Evolutionary conservation across 2,113 vertebrate species (phyloP), one percentile per base, ranked within the genome.

Genomic region (Gobius niger): DNA sequence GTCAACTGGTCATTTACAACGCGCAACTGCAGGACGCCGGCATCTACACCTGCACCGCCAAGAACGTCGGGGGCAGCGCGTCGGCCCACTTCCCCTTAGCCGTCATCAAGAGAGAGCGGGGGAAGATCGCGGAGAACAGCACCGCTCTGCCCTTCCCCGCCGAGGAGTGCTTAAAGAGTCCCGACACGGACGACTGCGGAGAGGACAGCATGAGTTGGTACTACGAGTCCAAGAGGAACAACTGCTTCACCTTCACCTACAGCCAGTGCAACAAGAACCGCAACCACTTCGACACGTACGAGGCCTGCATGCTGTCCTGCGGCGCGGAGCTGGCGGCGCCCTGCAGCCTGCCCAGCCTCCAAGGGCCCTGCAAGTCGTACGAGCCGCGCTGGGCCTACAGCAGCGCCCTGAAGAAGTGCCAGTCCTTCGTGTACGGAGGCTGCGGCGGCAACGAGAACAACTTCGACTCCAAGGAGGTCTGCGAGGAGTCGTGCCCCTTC

Each of bases 361-460:
- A 99, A 76, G 97, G 97, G 1, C 96, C 96, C 34, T 99, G 98
- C 91, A 98, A 95, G 78, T 93, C 95, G 16, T 99, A 98, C 0
- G 94, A 93, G 44, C 98, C 96, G 0, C 91, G 98, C 41, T 99
- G 98, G 98, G 96, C 96, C 0, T 99, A 98, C 65, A 98, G 95
- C 80, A 92, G 91, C 83, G 65, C 89, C 73, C 91, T 91, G 0
- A 95, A 94, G 73, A 94, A 96, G 85, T 99, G 98, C 87, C 97
- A 98, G 86, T 95, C 96, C 42, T 99, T 99, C 18, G 93, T 99
- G 74, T 99, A 95, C 0, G 97, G 98, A 0, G 98, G 98, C 53
- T 99, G 98, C 0, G 96, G 95, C 0, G 96, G 96, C 80, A 99
- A 99, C 0, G 92, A 96, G 72, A 99, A 99, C 93, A 99, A 98